Percentiles rank a stretch among this genome's conserved stretches.
These are phyloP conservation scores for Percopsis omiscomaycus DNA, from an alignment of 2,797 vertebrate species.

Conservation along the genomic window DNA sequence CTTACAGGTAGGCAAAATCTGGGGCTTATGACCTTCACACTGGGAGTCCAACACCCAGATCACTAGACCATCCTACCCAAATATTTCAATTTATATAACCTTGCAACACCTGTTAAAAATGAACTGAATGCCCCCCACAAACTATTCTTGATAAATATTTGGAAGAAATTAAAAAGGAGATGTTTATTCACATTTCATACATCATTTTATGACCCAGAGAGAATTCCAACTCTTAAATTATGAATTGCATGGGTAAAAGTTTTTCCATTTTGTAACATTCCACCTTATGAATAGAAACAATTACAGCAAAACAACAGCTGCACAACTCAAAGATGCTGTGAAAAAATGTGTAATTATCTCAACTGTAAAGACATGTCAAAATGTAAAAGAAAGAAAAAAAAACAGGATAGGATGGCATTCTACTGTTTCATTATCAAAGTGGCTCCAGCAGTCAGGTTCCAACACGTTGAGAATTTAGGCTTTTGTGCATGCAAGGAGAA, in stretches of 20 bases:
- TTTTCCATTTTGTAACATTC: background rate
- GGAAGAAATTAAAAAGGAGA: no score
- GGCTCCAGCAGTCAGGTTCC: slow-evolving; percentile 41
- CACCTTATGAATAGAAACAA: background rate
- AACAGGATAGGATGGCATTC: slow-evolving; percentile 16
- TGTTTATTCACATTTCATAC: background rate
- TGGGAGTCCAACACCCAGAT: no score
- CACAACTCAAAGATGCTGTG: background rate
- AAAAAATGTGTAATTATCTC: background rate
- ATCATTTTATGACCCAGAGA: background rate
- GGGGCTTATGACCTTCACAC: no score
- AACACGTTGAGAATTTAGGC: slow-evolving; percentile 57
- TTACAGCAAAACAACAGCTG: background rate
- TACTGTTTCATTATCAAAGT: slow-evolving; percentile 29
- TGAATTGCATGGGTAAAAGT: no score
- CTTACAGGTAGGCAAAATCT: no score
- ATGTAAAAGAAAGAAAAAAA: background rate
- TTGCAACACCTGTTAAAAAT: no score
- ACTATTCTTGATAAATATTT: no score
- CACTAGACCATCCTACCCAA: no score
- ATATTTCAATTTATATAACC: no score
- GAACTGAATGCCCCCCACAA: no score
- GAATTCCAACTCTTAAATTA: no score
- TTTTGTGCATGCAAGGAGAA: slow-evolving; percentile 35
- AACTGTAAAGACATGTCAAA: background rate